phyloP scores from a whole-genome alignment of 2,113 vertebrate species.

The Odontophorus gujanensis region DNA sequence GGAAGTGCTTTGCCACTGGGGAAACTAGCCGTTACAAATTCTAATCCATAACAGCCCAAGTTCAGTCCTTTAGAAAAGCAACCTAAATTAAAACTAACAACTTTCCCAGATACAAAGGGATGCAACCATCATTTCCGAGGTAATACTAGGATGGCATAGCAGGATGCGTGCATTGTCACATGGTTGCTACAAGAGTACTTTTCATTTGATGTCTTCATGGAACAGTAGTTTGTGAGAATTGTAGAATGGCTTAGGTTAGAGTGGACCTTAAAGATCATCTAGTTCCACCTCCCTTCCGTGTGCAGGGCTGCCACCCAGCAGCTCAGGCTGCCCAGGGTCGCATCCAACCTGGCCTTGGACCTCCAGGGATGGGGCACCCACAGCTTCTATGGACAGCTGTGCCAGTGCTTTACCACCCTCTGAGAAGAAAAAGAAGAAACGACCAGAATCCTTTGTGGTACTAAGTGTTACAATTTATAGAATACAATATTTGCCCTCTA shows the following conservation, averaged over 20 bases:
- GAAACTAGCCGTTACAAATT: background rate
- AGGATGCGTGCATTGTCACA: background rate
- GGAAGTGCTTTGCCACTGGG: slow-evolving; percentile 18
- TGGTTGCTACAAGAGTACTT: background rate
- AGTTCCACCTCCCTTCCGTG: too few relatives aligned
- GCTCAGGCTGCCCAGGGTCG: too few relatives aligned
- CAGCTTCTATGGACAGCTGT: too few relatives aligned
- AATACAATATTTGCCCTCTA: background rate
- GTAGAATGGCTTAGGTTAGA: too few relatives aligned
- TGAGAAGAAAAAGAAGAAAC: background rate
- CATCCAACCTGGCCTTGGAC: too few relatives aligned
- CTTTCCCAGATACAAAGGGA: background rate
- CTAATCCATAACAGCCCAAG: background rate
- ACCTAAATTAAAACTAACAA: slow-evolving; percentile 39
- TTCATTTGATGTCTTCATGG: background rate
- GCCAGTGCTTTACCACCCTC: too few relatives aligned
- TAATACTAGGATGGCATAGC: background rate
- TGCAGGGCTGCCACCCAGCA: too few relatives aligned
- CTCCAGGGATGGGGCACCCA: too few relatives aligned
- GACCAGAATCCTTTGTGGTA: background rate
- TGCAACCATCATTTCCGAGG: background rate
- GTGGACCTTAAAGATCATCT: too few relatives aligned
- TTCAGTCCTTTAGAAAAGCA: slow-evolving; percentile 9
- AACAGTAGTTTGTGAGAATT: background rate
- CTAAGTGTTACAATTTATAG: background rate